phyloP scores from a whole-genome alignment of 2,888 invertebrate genomes.

The Helicoverpa assulta region DNA sequence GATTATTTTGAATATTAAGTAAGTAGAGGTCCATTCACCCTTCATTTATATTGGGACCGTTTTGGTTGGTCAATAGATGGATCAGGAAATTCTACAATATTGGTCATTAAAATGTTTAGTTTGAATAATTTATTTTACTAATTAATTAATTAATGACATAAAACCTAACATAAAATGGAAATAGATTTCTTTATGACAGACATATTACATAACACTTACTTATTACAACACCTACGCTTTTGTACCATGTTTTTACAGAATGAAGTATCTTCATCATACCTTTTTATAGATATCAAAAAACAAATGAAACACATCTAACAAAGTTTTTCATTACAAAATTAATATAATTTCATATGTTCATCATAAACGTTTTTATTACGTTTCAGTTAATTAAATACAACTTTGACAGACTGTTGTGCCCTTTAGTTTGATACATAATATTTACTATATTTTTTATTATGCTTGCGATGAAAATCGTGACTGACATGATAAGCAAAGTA shows the following conservation, averaged over 20 bases:
- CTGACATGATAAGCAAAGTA: too few species aligned
- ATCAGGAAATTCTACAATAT: constrained; percentile 56
- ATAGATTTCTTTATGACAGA: too few species aligned
- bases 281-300: neutral
- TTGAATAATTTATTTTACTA: constrained; percentile 15
- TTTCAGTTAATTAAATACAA: constrained; percentile 26
- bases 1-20: constrained; percentile 66
- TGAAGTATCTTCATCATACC: too few species aligned
- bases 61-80: constrained; percentile 64
- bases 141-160: too few species aligned
- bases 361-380: constrained; percentile 18
- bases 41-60: constrained; percentile 62
- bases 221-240: too few species aligned
- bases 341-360: constrained; percentile 13
- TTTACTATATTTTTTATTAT: neutral
- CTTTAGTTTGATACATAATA: constrained; percentile 7
- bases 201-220: neutral
- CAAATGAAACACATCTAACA: neutral
- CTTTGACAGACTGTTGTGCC: neutral
- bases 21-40: constrained; percentile 45
- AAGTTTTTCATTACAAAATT: neutral
- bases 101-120: constrained; percentile 19
- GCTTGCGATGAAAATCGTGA: neutral
- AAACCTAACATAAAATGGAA: too few species aligned
- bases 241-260: too few species aligned